Evolutionary conservation across 53 echinoderm and acorn worm species (phyloP).

Genomic region (Holothuria scabra): DNA sequence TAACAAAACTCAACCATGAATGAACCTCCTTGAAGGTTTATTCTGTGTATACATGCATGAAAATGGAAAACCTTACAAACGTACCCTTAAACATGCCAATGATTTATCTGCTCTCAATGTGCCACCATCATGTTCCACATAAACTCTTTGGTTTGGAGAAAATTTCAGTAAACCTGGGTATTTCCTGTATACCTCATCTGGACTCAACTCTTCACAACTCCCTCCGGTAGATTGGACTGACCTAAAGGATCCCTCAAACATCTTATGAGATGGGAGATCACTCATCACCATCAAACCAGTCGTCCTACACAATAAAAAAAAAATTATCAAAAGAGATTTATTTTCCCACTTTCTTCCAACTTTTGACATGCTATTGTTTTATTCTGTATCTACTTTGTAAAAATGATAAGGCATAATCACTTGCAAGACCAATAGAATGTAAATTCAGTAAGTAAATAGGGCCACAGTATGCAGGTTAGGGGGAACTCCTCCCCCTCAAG

Average conservation of each 20-base stretch:
- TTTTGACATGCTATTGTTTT: too few species aligned
- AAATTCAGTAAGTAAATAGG: too few species aligned
- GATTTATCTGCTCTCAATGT: constrained; percentile 33
- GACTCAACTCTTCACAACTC: neutral
- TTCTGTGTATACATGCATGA: too few species aligned
- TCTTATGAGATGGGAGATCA: constrained; percentile 3
- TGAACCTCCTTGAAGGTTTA: too few species aligned
- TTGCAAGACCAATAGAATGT: too few species aligned
- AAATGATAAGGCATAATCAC: too few species aligned
- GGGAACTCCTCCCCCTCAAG: too few species aligned
- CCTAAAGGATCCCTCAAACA: neutral
- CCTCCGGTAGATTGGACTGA: neutral
- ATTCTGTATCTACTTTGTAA: too few species aligned
- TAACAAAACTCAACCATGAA: too few species aligned
- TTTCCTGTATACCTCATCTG: neutral
- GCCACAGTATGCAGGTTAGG: too few species aligned
- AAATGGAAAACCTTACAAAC: neutral
- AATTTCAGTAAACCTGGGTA: constrained; percentile 13
- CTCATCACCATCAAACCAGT: constrained; percentile 12
- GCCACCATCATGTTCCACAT: constrained; percentile 22
- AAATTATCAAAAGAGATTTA: too few species aligned
- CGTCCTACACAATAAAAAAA: neutral
- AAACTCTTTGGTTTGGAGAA: neutral
- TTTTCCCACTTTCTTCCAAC: too few species aligned
- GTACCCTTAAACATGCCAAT: constrained; percentile 28